phyloP scores from a whole-genome alignment of 1,140 invertebrate species.

The Sitophilus oryzae region DNA sequence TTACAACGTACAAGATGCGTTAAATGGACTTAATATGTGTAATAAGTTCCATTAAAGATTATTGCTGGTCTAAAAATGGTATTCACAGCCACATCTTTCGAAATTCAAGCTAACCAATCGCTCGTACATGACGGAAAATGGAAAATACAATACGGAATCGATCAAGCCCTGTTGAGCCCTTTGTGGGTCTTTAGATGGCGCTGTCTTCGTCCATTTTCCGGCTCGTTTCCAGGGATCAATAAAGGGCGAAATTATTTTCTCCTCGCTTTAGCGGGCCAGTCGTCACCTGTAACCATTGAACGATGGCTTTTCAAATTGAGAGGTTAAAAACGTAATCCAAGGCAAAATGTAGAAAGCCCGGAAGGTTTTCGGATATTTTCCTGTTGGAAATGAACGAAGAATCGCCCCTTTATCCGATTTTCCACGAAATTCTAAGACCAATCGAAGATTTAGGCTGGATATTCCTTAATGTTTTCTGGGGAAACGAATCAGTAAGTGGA shows the following conservation, averaged over 20 bases:
- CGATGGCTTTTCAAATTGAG: slow-evolving; percentile 2
- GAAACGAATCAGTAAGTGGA: slow-evolving; percentile 11
- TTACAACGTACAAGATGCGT: no score
- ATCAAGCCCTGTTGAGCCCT: slow-evolving; percentile 7
- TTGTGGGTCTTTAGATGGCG: slow-evolving; percentile 9
- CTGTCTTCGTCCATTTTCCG: background rate
- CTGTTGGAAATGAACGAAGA: slow-evolving; percentile 14
- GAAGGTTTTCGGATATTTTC: background rate
- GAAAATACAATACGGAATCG: no score
- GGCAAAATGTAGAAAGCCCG: background rate
- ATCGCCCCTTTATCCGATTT: slow-evolving; percentile 4
- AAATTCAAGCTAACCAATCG: no score
- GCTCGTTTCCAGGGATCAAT: background rate
- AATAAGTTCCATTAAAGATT: no score
- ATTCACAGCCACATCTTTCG: no score
- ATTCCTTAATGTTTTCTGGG: slow-evolving; percentile 17
- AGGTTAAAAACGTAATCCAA: slow-evolving; percentile 10
- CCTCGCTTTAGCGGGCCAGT: background rate
- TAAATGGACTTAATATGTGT: no score
- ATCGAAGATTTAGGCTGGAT: slow-evolving; percentile 16
- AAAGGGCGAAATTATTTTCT: slow-evolving; percentile 3
- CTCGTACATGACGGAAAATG: no score
- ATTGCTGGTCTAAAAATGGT: no score
- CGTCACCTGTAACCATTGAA: slow-evolving; percentile 16
- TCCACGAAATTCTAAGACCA: slow-evolving; percentile 11